Conservation (phyloP, 2,113 vertebrate genomes). For the Eulacestoma nigropectus region DNA sequence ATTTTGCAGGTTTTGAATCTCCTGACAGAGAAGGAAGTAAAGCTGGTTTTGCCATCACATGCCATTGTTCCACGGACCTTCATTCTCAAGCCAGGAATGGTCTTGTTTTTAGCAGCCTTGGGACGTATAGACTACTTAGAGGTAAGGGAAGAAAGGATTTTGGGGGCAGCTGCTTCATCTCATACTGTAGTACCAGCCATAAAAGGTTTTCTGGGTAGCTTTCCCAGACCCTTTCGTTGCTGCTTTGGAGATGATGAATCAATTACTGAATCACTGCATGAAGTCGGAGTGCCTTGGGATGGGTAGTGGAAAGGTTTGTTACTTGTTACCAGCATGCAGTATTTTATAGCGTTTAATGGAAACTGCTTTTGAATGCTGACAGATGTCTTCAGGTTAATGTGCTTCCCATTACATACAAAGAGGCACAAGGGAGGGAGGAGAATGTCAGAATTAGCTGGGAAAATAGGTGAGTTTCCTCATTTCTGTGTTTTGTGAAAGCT, state of each 20-base stretch:
- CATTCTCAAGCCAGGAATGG: constrained; percentile 81
- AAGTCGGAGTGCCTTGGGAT: neutral
- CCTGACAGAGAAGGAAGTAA: constrained; percentile 86
- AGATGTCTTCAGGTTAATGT: neutral
- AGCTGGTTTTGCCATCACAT: constrained; percentile 78
- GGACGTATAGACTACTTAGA: constrained; percentile 87
- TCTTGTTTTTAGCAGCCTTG: constrained; percentile 85
- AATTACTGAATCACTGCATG: neutral
- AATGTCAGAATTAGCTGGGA: neutral
- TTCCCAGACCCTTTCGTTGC: neutral
- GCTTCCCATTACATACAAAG: neutral
- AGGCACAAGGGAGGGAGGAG: neutral
- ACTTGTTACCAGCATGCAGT: neutral
- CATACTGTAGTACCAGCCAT: neutral
- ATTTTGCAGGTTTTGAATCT: constrained; percentile 82
- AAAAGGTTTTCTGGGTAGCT: neutral
- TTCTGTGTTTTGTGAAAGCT: neutral
- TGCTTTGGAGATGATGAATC: neutral
- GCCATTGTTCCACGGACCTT: constrained; percentile 87
- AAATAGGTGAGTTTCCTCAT: neutral
- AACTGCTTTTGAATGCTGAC: neutral
- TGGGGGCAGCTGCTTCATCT: neutral
- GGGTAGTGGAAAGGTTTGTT: neutral
- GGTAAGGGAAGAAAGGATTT: constrained; percentile 66
- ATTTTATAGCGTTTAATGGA: neutral